Evolutionary conservation across 1,140 invertebrate genomes (phyloP).

Genomic region (Lethocerus indicus): DNA sequence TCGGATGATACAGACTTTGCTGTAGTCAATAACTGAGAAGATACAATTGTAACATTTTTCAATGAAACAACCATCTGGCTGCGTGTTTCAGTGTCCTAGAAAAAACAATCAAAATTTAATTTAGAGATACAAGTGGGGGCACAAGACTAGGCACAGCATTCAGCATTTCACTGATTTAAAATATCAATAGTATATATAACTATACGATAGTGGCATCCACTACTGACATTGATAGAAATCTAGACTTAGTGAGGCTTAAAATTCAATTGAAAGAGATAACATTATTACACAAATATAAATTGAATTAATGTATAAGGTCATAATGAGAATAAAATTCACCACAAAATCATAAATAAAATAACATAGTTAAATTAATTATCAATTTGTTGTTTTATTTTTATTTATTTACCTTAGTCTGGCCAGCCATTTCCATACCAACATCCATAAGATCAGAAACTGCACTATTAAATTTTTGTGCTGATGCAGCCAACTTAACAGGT

Average conservation of each 20-base stretch:
- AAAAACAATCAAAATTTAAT: constrained; percentile 8
- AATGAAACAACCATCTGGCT: constrained; percentile 69
- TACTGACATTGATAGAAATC: too few species aligned
- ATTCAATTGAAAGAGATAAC: too few species aligned
- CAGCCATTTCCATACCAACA: constrained; percentile 66
- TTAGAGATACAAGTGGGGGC: constrained; percentile 2
- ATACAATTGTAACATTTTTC: constrained; percentile 73
- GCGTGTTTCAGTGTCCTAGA: constrained; percentile 44
- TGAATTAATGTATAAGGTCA: too few species aligned
- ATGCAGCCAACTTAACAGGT: constrained; percentile 49
- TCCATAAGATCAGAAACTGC: constrained; percentile 61
- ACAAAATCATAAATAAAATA: too few species aligned
- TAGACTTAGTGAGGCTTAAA: too few species aligned
- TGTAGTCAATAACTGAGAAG: constrained; percentile 69
- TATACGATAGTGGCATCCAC: too few species aligned
- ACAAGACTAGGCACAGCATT: neutral
- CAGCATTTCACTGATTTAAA: too few species aligned
- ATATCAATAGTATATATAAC: too few species aligned
- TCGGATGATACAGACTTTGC: constrained; percentile 81
- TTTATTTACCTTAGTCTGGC: constrained; percentile 46
- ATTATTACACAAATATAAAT: too few species aligned
- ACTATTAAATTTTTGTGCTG: constrained; percentile 56
- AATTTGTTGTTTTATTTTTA: too few species aligned
- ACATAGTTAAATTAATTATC: too few species aligned
- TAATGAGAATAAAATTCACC: too few species aligned